Percentiles rank a stretch among this genome's conserved stretches.
Evolutionary conservation across 2,888 invertebrate species (phyloP).

Genomic region (Eucriotettix oculatus): DNA sequence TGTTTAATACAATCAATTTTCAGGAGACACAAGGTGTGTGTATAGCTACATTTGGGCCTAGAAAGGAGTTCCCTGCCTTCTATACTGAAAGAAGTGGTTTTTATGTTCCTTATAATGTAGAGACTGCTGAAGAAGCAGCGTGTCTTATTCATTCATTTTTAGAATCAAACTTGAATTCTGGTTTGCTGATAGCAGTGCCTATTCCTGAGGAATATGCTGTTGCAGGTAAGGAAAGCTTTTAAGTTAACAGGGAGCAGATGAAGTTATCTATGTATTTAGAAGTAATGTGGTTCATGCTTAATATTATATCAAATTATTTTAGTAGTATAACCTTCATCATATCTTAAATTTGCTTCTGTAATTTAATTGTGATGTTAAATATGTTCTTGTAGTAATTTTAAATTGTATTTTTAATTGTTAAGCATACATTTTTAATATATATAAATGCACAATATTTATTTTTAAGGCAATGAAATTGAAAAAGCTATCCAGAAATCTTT

Average conservation of each 20-base stretch:
- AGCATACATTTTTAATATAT: no score
- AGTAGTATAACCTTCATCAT: no score
- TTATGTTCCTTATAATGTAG: conserved; percentile 52
- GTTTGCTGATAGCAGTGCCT: conserved; percentile 79
- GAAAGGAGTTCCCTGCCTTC: conserved; percentile 78
- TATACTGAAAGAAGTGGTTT: conserved; percentile 59
- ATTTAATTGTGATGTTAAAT: no score
- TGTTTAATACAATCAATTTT: neutral
- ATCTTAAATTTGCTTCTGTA: no score
- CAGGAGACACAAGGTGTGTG: conserved; percentile 92
- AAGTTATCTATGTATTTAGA: no score
- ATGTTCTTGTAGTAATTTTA: no score
- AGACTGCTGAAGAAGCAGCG: conserved; percentile 50
- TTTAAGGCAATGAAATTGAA: conserved; percentile 33
- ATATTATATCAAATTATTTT: no score
- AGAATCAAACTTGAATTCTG: conserved; percentile 41
- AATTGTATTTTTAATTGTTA: no score
- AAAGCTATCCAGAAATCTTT: conserved; percentile 54
- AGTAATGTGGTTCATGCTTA: no score
- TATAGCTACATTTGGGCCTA: conserved; percentile 56
- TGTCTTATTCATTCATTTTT: conserved; percentile 40
- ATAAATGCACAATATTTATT: no score
- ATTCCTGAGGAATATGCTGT: conserved; percentile 50
- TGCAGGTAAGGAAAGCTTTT: conserved; percentile 3
- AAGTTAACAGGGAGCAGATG: no score